Base-by-base conservation (phyloP, 2,888 invertebrate species). In the Helobdella robusta region DNA sequence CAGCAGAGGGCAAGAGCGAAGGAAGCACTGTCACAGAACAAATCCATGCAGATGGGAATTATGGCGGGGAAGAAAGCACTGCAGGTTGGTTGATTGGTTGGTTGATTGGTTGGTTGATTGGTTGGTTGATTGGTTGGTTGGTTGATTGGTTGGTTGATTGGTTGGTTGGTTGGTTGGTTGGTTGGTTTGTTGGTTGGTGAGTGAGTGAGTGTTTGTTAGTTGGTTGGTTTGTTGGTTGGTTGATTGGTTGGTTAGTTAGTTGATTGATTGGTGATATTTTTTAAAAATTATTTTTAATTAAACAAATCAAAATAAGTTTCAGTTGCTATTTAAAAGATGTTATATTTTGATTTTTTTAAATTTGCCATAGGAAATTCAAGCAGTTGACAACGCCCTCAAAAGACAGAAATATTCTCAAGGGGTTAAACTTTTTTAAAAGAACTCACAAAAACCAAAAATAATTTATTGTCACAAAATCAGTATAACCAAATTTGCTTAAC, bases 1-100 rank as follows among this genome's bases (percentile, higher is more conserved):
- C 78, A 79, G 68, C 75, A 77, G 64, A 74, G 76, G 46, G 77
- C 77, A 0, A 73, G 76, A 59, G 71, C 74, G 63, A 76, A 77
- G 64, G 77, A 78, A 32, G 73, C 74, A 4, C 28, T 73, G 60
- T 68, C 68, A 20, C 73, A 74, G 58, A 70, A 71, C n/a, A 72
- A 72, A 48, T 69, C 67, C 50, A 52, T 73, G 8, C 68, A 68
- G 59, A 63, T 68, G n/a, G 68, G 68, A 23, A 71, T 73, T 71
- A 50, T 69, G 18, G 66, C 68, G 0, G 72, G 73, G 2, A 64
- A 68, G 46, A 71, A 69, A 40, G 72, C 73, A 2, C 60, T 72
- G 18, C 69, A 73, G 71, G 72, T 72, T 44, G n/a, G n/a, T 18
- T 8, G 20, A 36, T 8, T 18, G 20, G 35, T 58, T 58, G 8